Percentiles rank a stretch among this genome's conserved stretches.
Conservation (phyloP, 2,797 vertebrate species). For the Characodon lateralis region DNA sequence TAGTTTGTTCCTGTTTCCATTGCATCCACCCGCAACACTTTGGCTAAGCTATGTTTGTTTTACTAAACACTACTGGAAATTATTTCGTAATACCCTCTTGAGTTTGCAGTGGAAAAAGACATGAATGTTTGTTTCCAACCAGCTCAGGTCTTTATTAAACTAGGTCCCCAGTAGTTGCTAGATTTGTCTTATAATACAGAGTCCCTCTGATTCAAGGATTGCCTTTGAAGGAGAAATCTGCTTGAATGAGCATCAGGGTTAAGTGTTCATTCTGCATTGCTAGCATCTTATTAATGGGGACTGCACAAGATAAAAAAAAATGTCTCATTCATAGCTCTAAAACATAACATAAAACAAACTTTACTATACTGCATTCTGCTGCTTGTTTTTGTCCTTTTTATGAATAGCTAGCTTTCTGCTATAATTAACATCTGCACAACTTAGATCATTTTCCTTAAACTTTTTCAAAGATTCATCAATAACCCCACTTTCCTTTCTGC, state of each 20-base stretch:
- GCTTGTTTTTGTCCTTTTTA: constrained; percentile 29
- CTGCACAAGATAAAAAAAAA: constrained; percentile 47
- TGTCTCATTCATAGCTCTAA: constrained; percentile 28
- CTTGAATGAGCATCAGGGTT: constrained; percentile 21
- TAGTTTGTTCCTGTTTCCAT: constrained; percentile 51
- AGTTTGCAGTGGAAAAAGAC: constrained; percentile 43
- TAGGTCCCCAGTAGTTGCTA: constrained; percentile 33
- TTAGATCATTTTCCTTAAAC: constrained; percentile 16
- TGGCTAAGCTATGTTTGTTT: constrained; percentile 38
- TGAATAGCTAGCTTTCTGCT: constrained; percentile 4
- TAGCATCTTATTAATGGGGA: constrained; percentile 53
- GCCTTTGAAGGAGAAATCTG: constrained; percentile 71
- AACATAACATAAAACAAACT: constrained; percentile 43
- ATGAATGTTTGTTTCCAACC: constrained; percentile 49
- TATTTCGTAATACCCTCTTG: constrained; percentile 43
- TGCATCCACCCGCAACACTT: constrained; percentile 24
- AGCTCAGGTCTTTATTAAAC: constrained; percentile 42
- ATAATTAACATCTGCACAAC: constrained; percentile 21
- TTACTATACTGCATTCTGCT: constrained; percentile 59
- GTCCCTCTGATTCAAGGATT: constrained; percentile 51
- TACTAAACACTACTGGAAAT: constrained; percentile 32
- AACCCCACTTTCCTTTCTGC: neutral
- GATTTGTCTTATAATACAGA: constrained; percentile 31
- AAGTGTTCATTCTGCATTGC: constrained; percentile 40
- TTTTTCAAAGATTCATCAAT: constrained; percentile 18